phyloP scores from a whole-genome alignment of 2,797 vertebrate genomes.

The Periophthalmus magnuspinnatus region DNA sequence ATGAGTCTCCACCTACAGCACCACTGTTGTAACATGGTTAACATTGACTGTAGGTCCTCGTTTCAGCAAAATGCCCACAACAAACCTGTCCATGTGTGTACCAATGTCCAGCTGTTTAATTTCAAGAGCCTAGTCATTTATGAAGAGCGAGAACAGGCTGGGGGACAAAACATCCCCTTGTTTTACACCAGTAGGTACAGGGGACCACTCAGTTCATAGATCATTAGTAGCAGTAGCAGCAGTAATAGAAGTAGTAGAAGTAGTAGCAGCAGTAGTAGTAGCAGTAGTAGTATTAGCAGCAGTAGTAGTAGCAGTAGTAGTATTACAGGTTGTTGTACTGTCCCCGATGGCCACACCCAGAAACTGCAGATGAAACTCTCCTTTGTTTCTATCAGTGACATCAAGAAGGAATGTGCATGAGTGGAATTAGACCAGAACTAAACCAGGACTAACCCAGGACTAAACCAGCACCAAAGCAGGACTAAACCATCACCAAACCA shows the following conservation, averaged over 20 bases:
- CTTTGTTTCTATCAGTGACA: neutral
- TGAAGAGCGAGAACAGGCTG: too few relatives aligned
- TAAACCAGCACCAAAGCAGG: neutral
- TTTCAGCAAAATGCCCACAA: too few relatives aligned
- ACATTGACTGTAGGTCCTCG: too few relatives aligned
- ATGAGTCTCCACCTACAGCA: too few relatives aligned
- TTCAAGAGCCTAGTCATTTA: too few relatives aligned
- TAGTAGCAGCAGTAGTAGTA: neutral
- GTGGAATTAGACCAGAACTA: neutral
- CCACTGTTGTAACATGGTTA: too few relatives aligned
- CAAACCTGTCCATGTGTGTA: too few relatives aligned
- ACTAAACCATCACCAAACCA: neutral
- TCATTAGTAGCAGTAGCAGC: too few relatives aligned
- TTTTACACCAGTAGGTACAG: too few relatives aligned
- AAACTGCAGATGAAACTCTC: constrained; percentile 65
- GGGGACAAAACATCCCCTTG: too few relatives aligned
- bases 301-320: neutral
- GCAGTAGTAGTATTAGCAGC: neutral
- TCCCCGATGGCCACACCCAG: constrained; percentile 63
- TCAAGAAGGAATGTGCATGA: neutral
- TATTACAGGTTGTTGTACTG: neutral
- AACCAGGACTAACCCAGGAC: neutral
- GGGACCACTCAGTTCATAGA: too few relatives aligned
- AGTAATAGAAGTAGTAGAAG: neutral
- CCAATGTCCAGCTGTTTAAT: too few relatives aligned